Evolutionary conservation across 2,888 invertebrate genomes (phyloP).

Genomic region (Calameuta filiformis): DNA sequence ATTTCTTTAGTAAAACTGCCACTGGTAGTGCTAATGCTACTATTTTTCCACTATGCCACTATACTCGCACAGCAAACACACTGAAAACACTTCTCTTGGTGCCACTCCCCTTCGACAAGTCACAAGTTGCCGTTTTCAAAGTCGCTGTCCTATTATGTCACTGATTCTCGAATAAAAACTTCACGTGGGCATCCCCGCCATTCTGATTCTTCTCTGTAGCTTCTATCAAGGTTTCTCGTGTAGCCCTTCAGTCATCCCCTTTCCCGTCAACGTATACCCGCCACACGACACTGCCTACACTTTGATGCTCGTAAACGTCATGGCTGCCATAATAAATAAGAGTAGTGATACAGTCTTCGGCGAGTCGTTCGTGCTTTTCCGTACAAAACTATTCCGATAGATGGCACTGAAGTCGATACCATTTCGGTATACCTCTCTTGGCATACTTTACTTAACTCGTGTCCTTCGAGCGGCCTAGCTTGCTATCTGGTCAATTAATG

Average conservation of each 20-base stretch:
- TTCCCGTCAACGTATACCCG: not conserved
- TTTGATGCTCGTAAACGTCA: not conserved
- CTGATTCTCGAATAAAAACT: not conserved
- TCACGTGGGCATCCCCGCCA: not conserved
- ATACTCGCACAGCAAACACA: not conserved
- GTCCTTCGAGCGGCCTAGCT: conserved; percentile 15
- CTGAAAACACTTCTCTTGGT: not conserved
- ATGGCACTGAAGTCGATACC: not conserved
- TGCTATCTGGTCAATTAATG: conserved; percentile 63
- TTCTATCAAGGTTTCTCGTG: not conserved
- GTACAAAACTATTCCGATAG: not conserved
- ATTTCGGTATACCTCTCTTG: not conserved
- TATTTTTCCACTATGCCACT: not conserved
- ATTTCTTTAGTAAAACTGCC: conserved; percentile 32
- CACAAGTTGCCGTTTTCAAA: not conserved
- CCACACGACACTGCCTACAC: not conserved
- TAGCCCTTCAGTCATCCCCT: not conserved
- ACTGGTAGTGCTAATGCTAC: not conserved
- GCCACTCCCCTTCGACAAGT: not conserved
- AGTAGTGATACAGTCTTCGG: not conserved
- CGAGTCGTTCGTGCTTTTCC: not conserved
- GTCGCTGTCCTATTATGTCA: not conserved
- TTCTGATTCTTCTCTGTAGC: not conserved
- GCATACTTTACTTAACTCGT: not conserved
- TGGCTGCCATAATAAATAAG: not conserved